A percentile compares a stretch with the other conserved stretches of the same genome.
Evolutionary conservation across 2,113 vertebrate genomes (phyloP).

Genomic region (Brachyhypopomus occidentalis): DNA sequence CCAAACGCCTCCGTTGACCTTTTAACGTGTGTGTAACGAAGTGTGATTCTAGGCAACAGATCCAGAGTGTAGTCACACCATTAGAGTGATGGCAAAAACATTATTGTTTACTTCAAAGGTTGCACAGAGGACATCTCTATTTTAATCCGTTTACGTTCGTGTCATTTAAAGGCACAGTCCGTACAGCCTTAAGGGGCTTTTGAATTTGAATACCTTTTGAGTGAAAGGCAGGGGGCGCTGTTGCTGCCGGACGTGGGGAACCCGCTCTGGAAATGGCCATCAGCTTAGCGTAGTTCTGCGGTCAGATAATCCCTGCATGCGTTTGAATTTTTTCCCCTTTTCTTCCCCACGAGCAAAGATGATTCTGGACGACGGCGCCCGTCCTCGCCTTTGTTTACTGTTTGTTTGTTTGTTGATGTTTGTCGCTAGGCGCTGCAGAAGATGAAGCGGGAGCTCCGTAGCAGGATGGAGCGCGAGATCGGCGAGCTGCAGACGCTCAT

Average conservation of each 20-base stretch:
- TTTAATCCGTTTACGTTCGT: no score
- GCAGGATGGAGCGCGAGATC: constrained; percentile 91
- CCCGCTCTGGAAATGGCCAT: neutral
- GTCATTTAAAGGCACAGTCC: no score
- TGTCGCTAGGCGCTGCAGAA: constrained; percentile 81
- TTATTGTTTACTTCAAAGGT: no score
- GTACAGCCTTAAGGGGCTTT: neutral
- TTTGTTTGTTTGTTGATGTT: neutral
- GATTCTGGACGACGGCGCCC: neutral
- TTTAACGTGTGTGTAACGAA: neutral
- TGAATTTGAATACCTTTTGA: neutral
- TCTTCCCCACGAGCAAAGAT: neutral
- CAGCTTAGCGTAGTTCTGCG: no score
- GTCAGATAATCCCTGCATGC: no score
- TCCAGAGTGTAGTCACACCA: no score
- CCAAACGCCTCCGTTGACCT: neutral
- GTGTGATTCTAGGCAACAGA: no score
- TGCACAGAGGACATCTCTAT: no score
- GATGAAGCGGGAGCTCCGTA: constrained; percentile 85
- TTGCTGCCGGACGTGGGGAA: neutral
- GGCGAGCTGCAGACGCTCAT: constrained; percentile 85
- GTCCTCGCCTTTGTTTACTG: no score
- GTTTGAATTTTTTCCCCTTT: no score
- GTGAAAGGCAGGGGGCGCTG: neutral
- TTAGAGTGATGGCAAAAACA: no score